Base-by-base conservation (phyloP, 2,113 vertebrate genomes). In the Chamaea fasciata region DNA sequence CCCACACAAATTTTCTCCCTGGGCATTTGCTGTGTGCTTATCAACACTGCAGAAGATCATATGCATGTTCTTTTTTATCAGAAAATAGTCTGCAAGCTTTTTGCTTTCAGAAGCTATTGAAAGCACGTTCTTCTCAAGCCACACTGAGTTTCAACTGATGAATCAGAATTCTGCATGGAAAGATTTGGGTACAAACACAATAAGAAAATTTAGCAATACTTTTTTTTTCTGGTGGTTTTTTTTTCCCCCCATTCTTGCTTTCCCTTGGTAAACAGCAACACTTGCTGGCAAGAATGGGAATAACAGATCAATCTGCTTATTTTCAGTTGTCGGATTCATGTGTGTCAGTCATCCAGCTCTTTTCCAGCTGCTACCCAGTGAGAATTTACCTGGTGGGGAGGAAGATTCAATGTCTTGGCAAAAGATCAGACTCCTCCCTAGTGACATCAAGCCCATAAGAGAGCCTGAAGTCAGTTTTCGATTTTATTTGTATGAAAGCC, bases 231-330 rank as follows among this genome's bases (percentile, higher is more conserved):
- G 39, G 22, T 28, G 17, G 21, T 0, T 28, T 60, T 67, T 63
- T 39, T 30, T 11, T 2, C 3, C 7, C 23, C 23, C 11, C 2
- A 1, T 83, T 59, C 37, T 64, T 63, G 47, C 41, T 68, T 97
- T 98, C 13, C 18, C 55, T 94, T 97, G 94, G 94, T 94, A 95
- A 97, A 98, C 95, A 98, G 97, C 98, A 98, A 88, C 98, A 94
- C 98, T 98, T 92, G 73, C 98, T 98, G 98, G 98, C 94, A 95
- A 96, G 94, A 97, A 69, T 69, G 84, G 97, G 97, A 97, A 98
- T 94, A 95, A 93, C 98, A 97, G 93, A 86, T 60, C 47, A 74
- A 41, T 91, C 50, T 63, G 31, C 23, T 87, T 64, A 57, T 94
- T 95, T 88, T 85, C 67, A 46, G 0, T 75, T 63, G 59, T 52